Conservation (phyloP, 1,140 invertebrate species). For the Melitaea cinxia region DNA sequence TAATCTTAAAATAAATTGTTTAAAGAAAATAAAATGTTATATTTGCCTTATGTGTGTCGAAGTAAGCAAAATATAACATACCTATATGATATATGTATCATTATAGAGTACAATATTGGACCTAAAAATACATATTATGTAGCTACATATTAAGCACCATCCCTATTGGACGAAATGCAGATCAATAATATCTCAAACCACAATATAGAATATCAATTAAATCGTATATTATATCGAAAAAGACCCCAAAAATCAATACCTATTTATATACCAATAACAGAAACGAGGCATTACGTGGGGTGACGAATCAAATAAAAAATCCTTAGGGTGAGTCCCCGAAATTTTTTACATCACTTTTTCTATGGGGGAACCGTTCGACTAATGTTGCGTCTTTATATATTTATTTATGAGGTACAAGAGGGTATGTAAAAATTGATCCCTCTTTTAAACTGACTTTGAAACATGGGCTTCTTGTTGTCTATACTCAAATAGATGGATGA, state of each 20-base stretch:
- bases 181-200: constrained; percentile 4
- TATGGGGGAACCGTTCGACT: constrained; percentile 38
- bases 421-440: constrained; percentile 31
- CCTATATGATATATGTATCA: too few species aligned
- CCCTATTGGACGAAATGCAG: not conserved
- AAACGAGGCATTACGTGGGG: constrained; percentile 50
- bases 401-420: constrained; percentile 44
- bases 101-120: too few species aligned
- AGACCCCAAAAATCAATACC: constrained; percentile 47
- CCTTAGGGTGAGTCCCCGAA: constrained; percentile 45
- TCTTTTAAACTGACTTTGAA: not conserved
- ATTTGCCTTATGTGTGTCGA: too few species aligned
- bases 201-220: constrained; percentile 9
- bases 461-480: too few species aligned
- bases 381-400: constrained; percentile 45
- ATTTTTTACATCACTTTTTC: constrained; percentile 51
- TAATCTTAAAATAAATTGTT: too few species aligned
- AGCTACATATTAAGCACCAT: not conserved
- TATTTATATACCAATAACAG: constrained; percentile 54
- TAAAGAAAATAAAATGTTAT: too few species aligned
- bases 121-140: too few species aligned
- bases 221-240: constrained; percentile 26
- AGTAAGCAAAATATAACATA: too few species aligned
- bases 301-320: constrained; percentile 48
- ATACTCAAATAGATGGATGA: too few species aligned